Evolutionary conservation across 2,888 invertebrate genomes (phyloP).

Genomic region (Chrysodeixis includens): DNA sequence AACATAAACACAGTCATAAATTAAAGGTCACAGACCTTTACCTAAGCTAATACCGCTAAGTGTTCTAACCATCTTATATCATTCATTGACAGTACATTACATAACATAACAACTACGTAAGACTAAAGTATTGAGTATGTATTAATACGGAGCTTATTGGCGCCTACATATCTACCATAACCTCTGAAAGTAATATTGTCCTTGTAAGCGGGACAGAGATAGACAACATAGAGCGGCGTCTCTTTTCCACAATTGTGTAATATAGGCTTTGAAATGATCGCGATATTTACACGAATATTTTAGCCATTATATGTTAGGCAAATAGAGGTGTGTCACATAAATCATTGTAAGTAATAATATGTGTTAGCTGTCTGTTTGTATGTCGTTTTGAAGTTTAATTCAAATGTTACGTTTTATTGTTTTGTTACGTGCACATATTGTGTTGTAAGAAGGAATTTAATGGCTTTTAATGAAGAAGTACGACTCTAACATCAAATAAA

Average conservation of each 20-base stretch:
- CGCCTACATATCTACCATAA: too few relatives aligned
- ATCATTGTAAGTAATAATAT: neutral
- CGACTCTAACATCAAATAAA: too few relatives aligned
- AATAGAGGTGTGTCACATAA: constrained; percentile 1
- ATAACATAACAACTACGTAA: neutral
- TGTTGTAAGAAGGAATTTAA: neutral
- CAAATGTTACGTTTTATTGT: neutral
- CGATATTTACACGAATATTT: neutral
- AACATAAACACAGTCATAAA: neutral
- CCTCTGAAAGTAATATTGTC: too few relatives aligned
- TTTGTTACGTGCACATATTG: neutral
- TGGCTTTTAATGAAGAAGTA: too few relatives aligned
- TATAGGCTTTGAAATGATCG: neutral
- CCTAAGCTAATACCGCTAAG: neutral
- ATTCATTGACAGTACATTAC: constrained; percentile 10
- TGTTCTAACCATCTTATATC: neutral
- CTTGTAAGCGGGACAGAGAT: too few relatives aligned
- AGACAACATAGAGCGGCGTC: too few relatives aligned
- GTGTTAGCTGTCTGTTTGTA: neutral
- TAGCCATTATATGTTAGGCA: constrained; percentile 1
- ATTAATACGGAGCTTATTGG: neutral
- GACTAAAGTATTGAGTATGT: neutral
- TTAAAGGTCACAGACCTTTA: neutral
- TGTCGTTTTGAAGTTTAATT: neutral
- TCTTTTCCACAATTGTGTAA: too few relatives aligned